Evolutionary conservation across 30 jellyfish, hydroid and myxozoan species (phyloP).

Genomic region (Aurelia aurita): DNA sequence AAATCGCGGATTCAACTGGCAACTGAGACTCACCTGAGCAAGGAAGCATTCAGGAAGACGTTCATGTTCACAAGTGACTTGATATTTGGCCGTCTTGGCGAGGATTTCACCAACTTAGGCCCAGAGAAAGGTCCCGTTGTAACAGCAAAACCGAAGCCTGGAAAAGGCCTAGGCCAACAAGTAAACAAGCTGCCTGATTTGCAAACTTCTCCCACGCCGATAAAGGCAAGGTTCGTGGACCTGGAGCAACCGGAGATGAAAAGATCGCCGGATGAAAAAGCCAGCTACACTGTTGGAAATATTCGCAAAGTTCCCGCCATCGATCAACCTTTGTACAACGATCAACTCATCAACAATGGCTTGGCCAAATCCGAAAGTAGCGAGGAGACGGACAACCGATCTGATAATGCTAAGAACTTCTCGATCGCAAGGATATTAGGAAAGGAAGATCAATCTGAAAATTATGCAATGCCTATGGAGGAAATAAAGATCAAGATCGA

Average conservation of each 20-base stretch:
- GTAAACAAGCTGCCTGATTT: constrained; percentile 22
- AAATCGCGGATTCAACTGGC: constrained; percentile 41
- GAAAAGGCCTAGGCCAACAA: constrained; percentile 79
- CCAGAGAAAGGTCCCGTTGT: constrained; percentile 40
- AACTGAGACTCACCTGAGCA: constrained; percentile 44
- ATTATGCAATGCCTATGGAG: constrained; percentile 19
- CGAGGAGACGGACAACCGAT: constrained; percentile 67
- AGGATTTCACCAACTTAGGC: constrained; percentile 44
- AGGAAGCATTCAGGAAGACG: constrained; percentile 64
- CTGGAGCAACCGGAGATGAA: constrained; percentile 48
- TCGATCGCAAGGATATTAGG: constrained; percentile 66
- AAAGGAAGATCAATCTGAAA: constrained; percentile 49
- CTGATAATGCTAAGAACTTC: constrained; percentile 73
- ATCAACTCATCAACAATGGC: constrained; percentile 32
- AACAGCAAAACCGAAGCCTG: constrained; percentile 44
- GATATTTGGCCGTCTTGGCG: constrained; percentile 84
- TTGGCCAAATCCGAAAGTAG: constrained; percentile 39
- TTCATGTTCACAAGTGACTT: constrained; percentile 87
- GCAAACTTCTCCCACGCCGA: constrained; percentile 22
- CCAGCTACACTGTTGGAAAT: neutral
- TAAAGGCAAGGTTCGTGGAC: constrained; percentile 31
- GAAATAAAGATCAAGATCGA: constrained; percentile 57
- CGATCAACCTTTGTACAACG: constrained; percentile 40
- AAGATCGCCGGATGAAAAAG: constrained; percentile 59
- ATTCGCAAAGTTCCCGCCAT: constrained; percentile 45